Conservation (phyloP, 2,888 invertebrate genomes). For the Netelia inedita region DNA sequence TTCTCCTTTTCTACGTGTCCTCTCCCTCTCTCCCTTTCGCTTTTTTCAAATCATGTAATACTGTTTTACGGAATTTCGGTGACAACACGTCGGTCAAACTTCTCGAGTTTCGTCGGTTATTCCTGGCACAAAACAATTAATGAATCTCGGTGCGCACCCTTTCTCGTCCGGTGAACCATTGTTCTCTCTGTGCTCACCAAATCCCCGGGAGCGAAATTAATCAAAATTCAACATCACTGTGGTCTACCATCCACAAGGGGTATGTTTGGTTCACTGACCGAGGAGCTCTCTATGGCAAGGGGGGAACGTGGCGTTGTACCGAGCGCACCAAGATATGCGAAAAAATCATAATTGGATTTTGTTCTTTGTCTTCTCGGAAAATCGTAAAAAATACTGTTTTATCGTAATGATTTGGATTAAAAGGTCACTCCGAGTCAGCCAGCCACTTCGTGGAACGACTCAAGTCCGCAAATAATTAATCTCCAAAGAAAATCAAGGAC, state of each 20-base stretch:
- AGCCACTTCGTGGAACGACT: no score
- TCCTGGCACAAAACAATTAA: constrained; percentile 24
- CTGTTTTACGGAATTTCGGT: not conserved
- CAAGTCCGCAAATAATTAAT: no score
- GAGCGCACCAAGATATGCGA: no score
- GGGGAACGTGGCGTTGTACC: no score
- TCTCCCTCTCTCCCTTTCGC: no score
- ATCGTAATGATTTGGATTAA: no score
- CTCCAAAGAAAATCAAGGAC: not conserved
- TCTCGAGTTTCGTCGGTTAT: not conserved
- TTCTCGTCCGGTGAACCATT: not conserved
- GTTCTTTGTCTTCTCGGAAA: no score
- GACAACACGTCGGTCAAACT: not conserved
- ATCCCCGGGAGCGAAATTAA: constrained; percentile 56
- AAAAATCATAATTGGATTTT: no score
- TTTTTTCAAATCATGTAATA: not conserved
- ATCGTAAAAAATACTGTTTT: no score
- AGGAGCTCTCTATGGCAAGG: constrained; percentile 15
- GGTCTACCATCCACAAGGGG: constrained; percentile 4
- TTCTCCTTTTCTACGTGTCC: no score
- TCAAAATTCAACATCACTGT: constrained; percentile 56
- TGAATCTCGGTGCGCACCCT: constrained; percentile 17
- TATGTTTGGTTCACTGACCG: constrained; percentile 43
- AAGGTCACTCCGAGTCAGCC: no score
- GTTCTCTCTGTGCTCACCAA: not conserved